Base-by-base conservation (phyloP, 2,888 invertebrate genomes). In the Acleris cristana region DNA sequence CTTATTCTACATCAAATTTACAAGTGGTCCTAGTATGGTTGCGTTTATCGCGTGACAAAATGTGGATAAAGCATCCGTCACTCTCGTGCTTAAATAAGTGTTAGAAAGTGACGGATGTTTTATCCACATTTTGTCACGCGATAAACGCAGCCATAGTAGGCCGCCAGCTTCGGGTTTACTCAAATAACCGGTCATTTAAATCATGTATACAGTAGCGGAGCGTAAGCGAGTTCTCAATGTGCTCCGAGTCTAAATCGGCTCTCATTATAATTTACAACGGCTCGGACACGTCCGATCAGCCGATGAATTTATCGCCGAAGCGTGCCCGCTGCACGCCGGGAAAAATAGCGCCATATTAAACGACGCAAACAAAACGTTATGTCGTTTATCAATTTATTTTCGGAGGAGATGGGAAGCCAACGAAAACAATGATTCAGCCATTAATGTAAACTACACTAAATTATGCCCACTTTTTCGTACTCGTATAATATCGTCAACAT, bases 251-350 rank as follows among this genome's bases (percentile, higher is more conserved):
- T 87, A 87, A 88, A 87, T 84, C 84, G 81, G 76, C 86, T 83
- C 89, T 90, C 90, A 90, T 89, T 90, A 92, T 90, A 90, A 91
- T 91, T 90, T 90, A 91, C 85, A 83, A 77, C 83, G 78, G 82
- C 80, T 83, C 86, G 83, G 80, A 80, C 85, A 79, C 83, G 85
- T 82, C 86, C 86, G 86, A 86, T 83, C 81, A 77, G 73, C 76
- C 79, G 86, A 88, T 86, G 81, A 86, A 90, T 91, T 91, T 90
- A 90, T 87, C 79, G 85, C 84, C 82, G 84, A 86, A 85, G 84
- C 83, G 84, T 85, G 84, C 83, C 77, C 78, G 76, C 79, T 76
- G 75, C 74, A 70, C 75, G 73, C 75, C 79, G 82, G 79, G 79
- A 84, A 85, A 86, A 85, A 87, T 86, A 84, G 74, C 73, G 76